phyloP scores from a whole-genome alignment of 2,888 invertebrate genomes.

The Agriotes lineatus region DNA sequence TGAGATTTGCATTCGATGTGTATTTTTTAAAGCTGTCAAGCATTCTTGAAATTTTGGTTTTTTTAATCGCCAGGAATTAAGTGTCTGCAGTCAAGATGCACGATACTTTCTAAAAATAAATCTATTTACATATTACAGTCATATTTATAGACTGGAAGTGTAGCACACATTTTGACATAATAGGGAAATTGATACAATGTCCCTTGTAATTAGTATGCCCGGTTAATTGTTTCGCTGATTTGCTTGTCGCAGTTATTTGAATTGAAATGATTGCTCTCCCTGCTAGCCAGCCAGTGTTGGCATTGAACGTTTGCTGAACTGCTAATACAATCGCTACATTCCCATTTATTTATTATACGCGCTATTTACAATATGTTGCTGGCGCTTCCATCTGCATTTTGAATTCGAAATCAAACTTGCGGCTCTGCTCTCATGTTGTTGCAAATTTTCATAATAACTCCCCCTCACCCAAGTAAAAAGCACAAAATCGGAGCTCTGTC shows the following conservation, averaged over 20 bases:
- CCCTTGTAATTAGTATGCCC: slow-evolving; percentile 24
- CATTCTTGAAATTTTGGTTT: too few relatives aligned
- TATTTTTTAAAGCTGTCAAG: too few relatives aligned
- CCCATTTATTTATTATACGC: slow-evolving; percentile 1
- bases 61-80: too few relatives aligned
- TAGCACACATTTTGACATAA: slow-evolving; percentile 18
- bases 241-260: slow-evolving; percentile 53
- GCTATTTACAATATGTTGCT: slow-evolving; percentile 14
- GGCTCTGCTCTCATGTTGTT: too few relatives aligned
- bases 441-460: background rate
- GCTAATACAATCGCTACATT: slow-evolving; percentile 49
- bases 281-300: slow-evolving; percentile 29
- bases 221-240: slow-evolving; percentile 16
- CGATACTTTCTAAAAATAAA: slow-evolving; percentile 50
- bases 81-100: slow-evolving; percentile 7
- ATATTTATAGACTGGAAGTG: slow-evolving; percentile 23
- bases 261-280: slow-evolving; percentile 51
- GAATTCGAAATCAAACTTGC: background rate
- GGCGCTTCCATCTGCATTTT: background rate
- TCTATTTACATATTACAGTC: slow-evolving; percentile 45
- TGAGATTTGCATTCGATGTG: too few relatives aligned
- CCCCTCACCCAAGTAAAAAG: background rate
- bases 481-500: too few relatives aligned
- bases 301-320: slow-evolving; percentile 54
- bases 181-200: slow-evolving; percentile 9